Conservation (phyloP, 1,140 invertebrate species). For the Drosophila arizonae region DNA sequence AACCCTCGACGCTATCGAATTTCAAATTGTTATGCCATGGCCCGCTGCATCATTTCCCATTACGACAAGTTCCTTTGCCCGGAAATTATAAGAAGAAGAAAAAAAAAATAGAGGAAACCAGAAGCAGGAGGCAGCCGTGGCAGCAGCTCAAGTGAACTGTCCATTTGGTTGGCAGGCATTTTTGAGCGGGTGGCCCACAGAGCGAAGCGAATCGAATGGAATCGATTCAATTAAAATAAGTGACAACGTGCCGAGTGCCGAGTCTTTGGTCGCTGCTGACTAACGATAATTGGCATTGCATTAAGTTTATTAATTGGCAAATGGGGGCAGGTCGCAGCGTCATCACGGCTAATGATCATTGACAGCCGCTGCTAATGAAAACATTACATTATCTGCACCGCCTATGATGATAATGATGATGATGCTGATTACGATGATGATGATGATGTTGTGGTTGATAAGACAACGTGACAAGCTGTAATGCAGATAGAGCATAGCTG, state of each 20-base stretch:
- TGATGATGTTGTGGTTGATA: conserved; percentile 20
- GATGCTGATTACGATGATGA: conserved; percentile 14
- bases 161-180: conserved; percentile 19
- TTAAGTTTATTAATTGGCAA: conserved; percentile 74
- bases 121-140: neutral
- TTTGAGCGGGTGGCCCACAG: conserved; percentile 9
- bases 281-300: conserved; percentile 80
- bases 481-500: conserved; percentile 17
- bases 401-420: neutral
- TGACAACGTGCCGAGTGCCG: conserved; percentile 52
- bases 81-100: conserved; percentile 63
- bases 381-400: conserved; percentile 17
- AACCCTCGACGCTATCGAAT: conserved; percentile 50
- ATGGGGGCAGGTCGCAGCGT: conserved; percentile 20
- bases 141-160: neutral
- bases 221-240: conserved; percentile 76
- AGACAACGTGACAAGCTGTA: conserved; percentile 21
- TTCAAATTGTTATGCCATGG: conserved; percentile 57
- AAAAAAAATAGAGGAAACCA: conserved; percentile 20
- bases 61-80: conserved; percentile 63
- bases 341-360: conserved; percentile 39
- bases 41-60: conserved; percentile 44
- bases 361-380: conserved; percentile 30
- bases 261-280: conserved; percentile 39
- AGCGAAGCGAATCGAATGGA: conserved; percentile 22